Conservation (phyloP, 2,113 vertebrate genomes). For the Malaclemys terrapin region DNA sequence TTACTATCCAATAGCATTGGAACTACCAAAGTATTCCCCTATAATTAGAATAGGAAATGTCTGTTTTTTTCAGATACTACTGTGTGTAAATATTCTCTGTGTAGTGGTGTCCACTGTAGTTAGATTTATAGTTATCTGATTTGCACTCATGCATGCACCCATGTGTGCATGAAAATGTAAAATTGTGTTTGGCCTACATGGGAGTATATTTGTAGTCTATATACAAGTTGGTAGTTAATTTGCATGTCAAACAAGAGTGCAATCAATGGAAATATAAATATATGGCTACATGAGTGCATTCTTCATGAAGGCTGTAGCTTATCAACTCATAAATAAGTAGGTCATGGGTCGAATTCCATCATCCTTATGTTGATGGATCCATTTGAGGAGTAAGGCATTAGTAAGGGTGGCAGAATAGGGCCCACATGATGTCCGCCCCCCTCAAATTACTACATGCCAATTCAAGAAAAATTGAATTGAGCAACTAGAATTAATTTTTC, state of each 20-base stretch:
- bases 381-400: neutral
- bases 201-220: neutral
- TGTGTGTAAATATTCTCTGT: neutral
- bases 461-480: neutral
- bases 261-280: neutral
- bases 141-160: neutral
- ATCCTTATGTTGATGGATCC: neutral
- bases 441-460: neutral
- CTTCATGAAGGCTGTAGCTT: neutral
- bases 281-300: neutral
- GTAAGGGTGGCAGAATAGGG: neutral
- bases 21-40: neutral
- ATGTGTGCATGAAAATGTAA: neutral
- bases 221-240: neutral
- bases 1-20: neutral
- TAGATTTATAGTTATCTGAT: neutral
- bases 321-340: neutral
- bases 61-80: neutral
- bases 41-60: neutral
- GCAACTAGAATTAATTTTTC: neutral
- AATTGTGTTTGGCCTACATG: neutral
- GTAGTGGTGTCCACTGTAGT: neutral
- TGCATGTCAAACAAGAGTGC: neutral
- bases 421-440: neutral
- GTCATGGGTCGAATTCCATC: neutral